These are phyloP conservation scores for Balaeniceps rex DNA, from an alignment of 2,113 vertebrate genomes.

Conservation along the genomic window DNA sequence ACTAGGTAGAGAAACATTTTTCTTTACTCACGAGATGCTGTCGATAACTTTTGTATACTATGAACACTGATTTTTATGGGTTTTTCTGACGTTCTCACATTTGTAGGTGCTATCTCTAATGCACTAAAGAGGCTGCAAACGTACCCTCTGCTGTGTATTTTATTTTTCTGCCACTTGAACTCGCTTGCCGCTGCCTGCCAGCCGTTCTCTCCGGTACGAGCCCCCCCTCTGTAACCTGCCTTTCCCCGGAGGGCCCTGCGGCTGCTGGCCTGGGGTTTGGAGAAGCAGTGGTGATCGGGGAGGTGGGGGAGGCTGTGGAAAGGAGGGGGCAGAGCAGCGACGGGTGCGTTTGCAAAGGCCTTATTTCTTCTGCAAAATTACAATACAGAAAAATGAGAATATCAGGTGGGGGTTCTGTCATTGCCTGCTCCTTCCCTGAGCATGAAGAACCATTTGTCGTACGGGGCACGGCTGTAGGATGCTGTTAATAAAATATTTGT, in stretches of 20 bases:
- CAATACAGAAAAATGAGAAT: rapidly evolving
- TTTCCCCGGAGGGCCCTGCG: not conserved
- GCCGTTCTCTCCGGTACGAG: rapidly evolving
- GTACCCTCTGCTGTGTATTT: not conserved
- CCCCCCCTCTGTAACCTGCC: not conserved
- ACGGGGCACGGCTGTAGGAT: not conserved
- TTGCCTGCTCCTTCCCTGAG: not conserved
- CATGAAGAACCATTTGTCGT: rapidly evolving
- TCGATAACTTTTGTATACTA: not conserved
- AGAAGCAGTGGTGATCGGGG: not conserved
- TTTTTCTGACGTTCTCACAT: not conserved
- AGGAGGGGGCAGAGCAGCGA: not conserved
- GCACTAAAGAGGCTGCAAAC: not conserved
- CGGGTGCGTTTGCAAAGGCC: not conserved
- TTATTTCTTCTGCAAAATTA: not conserved
- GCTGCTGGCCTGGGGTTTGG: not conserved
- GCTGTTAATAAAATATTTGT: not conserved
- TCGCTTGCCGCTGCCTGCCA: not conserved
- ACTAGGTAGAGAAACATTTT: not conserved
- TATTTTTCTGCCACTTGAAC: not conserved
- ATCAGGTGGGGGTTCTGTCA: not conserved
- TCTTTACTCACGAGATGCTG: not conserved
- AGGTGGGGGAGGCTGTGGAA: not conserved
- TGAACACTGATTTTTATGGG: not conserved
- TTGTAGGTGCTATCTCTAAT: not conserved